Percentiles rank a stretch among this genome's conserved stretches.
Evolutionary conservation across 2,888 invertebrate genomes (phyloP).

Genomic region (Drepana falcataria): DNA sequence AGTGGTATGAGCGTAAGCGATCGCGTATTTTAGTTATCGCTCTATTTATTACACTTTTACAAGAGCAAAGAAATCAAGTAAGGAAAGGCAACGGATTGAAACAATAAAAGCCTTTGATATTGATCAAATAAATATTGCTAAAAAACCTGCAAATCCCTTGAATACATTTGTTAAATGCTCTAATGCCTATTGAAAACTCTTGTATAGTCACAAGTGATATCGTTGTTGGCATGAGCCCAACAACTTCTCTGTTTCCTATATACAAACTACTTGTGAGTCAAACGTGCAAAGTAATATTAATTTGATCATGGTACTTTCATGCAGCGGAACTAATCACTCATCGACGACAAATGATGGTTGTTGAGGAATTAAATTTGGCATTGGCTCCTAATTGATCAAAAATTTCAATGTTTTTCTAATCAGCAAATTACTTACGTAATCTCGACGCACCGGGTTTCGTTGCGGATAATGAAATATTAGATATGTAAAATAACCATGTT

Average conservation of each 20-base stretch:
- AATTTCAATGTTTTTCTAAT: constrained; percentile 53
- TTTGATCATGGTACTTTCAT: constrained; percentile 52
- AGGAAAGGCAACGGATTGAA: no score
- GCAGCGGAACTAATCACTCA: constrained; percentile 62
- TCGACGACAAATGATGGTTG: constrained; percentile 62
- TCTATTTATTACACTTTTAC: no score
- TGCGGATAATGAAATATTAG: constrained; percentile 60
- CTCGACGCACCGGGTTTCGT: constrained; percentile 69
- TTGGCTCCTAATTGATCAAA: constrained; percentile 48
- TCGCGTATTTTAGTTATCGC: no score
- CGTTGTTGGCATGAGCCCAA: background rate
- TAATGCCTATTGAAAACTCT: background rate
- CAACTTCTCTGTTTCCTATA: constrained; percentile 9
- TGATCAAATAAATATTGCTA: background rate
- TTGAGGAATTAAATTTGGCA: constrained; percentile 38
- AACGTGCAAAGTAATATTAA: constrained; percentile 51
- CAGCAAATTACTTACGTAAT: constrained; percentile 72
- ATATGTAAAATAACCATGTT: constrained; percentile 14
- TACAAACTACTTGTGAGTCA: constrained; percentile 50
- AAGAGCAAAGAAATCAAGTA: no score
- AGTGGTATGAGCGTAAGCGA: no score
- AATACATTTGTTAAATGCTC: background rate
- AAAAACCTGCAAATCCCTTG: background rate
- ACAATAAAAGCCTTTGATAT: background rate
- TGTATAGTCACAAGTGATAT: background rate